Base-by-base conservation (phyloP, 35 echinoderm and acorn worm species). In the Hemicentrotus pulcherrimus region DNA sequence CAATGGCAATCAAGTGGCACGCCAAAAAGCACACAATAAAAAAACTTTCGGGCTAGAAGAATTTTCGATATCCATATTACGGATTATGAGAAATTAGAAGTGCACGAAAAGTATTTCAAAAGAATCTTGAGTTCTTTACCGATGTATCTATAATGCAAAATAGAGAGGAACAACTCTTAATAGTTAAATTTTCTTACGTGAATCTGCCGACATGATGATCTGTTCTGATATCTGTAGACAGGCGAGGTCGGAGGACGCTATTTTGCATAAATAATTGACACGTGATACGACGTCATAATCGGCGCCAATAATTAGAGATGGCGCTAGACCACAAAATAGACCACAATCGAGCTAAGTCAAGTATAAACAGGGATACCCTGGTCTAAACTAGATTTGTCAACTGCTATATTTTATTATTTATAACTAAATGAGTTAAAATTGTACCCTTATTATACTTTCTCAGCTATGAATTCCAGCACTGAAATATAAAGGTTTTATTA, bases 191-290 rank as follows among this genome's bases (percentile, higher is more conserved):
- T 78, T 78, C 65, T 78, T 78, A 78, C 65, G 65, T 22, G 65
- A 78, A 78, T 78, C 65, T 78, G 65, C 65, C 65, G 65, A 78
- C 65, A 78, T 78, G 65, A 24, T 78, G 65, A 78, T 28, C 18
- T 78, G 65, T 28, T 7, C 18, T 22, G 18, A 7, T 28, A 55
- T 15, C 15, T 55, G 9, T 4, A 6, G 18, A 78, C 65, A 78
- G 65, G 65, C 65, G 65, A 78, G 65, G 65, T 78, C 24, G 65
- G 65, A 78, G 6, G 65, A 78, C 65, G 65, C 65, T 78, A n/a
- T 22, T 78, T 78, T 78, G 65, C 65, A 78, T 78, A 78, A 78
- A 28, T 78, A 78, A 78, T 78, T 78, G 65, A 78, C 65, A 78
- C 65, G 65, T 78, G 65, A 78, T 78, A 78, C 22, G 65, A 78